Conservation (phyloP, 2,113 vertebrate genomes). For the Clupea harengus region DNA sequence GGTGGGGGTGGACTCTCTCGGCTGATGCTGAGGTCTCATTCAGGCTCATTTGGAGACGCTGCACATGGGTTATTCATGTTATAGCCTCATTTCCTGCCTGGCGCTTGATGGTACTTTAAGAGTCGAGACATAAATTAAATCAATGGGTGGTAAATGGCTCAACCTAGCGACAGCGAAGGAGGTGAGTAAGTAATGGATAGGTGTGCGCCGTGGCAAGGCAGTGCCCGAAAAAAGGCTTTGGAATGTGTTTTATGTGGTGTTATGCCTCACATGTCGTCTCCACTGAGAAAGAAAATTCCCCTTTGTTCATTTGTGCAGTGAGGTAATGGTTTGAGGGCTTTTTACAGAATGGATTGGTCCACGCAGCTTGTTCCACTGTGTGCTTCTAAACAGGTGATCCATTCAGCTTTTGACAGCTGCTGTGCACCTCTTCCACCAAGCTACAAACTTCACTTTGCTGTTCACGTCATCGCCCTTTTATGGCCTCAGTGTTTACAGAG, state of each 20-base stretch:
- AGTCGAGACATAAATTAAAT: constrained; percentile 54
- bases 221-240: constrained; percentile 9
- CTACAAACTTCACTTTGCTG: background rate
- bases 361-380: background rate
- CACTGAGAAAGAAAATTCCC: background rate
- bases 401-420: background rate
- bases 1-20: background rate
- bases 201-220: constrained; percentile 28
- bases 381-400: background rate
- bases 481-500: background rate
- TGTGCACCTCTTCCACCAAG: background rate
- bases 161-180: constrained; percentile 39
- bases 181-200: constrained; percentile 42
- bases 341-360: background rate
- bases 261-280: background rate
- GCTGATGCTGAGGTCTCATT: constrained; percentile 46
- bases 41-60: constrained; percentile 52
- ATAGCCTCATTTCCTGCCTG: constrained; percentile 54
- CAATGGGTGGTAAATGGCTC: constrained; percentile 48
- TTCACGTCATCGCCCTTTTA: background rate
- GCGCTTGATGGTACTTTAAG: constrained; percentile 55
- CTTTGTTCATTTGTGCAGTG: constrained; percentile 2
- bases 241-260: constrained; percentile 10
- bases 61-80: constrained; percentile 69
- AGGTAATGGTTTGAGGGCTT: constrained; percentile 5